A percentile compares a stretch with the other conserved stretches of the same genome.
Conservation (phyloP, 1,140 invertebrate species). For the Ceratosolen fusciceps region DNA sequence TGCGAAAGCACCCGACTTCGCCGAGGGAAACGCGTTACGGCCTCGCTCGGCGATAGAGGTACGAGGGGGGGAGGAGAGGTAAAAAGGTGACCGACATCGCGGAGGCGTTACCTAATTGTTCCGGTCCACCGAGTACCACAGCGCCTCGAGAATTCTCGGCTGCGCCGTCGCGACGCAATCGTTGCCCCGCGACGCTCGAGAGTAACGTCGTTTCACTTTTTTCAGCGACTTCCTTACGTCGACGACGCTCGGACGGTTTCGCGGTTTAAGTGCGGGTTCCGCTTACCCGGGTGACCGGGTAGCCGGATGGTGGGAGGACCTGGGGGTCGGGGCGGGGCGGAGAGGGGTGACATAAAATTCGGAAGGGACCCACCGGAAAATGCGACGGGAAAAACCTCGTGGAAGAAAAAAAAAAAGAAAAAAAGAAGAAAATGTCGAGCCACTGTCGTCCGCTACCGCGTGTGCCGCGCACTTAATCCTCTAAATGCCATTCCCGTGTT, state of each 20-base stretch:
- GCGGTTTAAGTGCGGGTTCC: background rate
- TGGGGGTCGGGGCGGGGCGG: too few relatives aligned
- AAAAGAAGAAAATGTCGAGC: conserved; percentile 9
- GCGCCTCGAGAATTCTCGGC: conserved; percentile 2
- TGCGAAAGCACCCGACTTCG: background rate
- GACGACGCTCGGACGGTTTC: too few relatives aligned
- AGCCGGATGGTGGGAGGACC: background rate
- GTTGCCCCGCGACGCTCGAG: background rate
- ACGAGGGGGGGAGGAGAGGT: too few relatives aligned
- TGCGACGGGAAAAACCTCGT: background rate
- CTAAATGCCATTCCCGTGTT: conserved; percentile 31
- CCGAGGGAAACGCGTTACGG: background rate
- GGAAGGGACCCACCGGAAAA: conserved; percentile 16
- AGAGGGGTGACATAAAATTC: too few relatives aligned
- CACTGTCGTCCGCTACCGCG: conserved; percentile 27
- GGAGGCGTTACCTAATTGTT: conserved; percentile 33
- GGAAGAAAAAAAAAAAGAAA: background rate
- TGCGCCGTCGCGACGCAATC: background rate
- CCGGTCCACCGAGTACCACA: background rate
- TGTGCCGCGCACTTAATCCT: conserved; percentile 33
- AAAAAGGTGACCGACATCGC: conserved; percentile 14
- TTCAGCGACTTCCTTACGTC: background rate
- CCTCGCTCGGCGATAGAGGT: too few relatives aligned
- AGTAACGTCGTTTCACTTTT: background rate
- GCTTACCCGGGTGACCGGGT: background rate